phyloP scores from a whole-genome alignment of 2,797 vertebrate species.

The Poeciliopsis infans region DNA sequence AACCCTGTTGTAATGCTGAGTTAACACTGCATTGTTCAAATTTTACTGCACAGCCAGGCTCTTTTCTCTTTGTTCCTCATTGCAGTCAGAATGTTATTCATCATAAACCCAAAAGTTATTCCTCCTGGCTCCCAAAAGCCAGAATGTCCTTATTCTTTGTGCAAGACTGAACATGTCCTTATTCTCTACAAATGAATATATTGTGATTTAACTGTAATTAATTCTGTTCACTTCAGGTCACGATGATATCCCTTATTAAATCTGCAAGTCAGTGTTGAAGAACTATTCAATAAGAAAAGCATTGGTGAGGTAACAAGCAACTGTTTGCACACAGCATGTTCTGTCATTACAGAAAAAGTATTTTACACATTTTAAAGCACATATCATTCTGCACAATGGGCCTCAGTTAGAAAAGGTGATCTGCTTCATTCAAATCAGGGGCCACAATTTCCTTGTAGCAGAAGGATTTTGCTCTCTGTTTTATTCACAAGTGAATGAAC shows the following conservation, averaged over 20 bases:
- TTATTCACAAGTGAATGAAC: background rate
- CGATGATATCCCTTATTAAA: background rate
- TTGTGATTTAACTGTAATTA: background rate
- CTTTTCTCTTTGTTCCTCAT: slow-evolving; percentile 21
- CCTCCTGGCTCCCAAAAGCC: slow-evolving; percentile 5
- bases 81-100: slow-evolving; percentile 25
- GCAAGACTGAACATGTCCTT: slow-evolving; percentile 15
- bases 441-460: background rate
- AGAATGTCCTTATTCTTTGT: slow-evolving; percentile 13
- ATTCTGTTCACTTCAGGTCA: background rate
- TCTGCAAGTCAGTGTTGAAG: background rate
- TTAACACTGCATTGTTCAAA: slow-evolving; percentile 44
- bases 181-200: background rate
- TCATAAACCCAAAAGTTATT: background rate
- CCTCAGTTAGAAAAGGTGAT: background rate
- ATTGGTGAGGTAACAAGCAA: background rate
- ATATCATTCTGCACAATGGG: background rate
- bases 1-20: slow-evolving; percentile 21
- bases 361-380: background rate
- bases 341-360: background rate
- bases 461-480: background rate
- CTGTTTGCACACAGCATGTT: background rate
- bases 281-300: background rate
- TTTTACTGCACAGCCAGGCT: slow-evolving; percentile 19
- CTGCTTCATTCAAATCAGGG: background rate